Base-by-base conservation (phyloP, 2,888 invertebrate species). In the Stenodema calcarata region DNA sequence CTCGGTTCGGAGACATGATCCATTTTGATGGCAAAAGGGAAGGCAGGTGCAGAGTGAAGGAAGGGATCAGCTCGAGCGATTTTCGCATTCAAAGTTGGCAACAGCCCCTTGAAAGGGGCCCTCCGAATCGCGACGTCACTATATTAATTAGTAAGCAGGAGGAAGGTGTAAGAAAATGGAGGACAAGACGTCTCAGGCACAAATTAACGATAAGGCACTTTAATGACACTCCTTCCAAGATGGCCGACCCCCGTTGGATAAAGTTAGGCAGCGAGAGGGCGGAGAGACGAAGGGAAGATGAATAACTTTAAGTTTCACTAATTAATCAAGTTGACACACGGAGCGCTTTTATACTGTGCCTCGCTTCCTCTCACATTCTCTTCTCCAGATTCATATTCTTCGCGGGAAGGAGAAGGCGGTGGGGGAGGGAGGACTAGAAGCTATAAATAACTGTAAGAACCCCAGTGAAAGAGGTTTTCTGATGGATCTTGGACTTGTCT, bases 241-340 rank as follows among this genome's bases (percentile, higher is more conserved):
- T 88, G 88, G 88, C 88, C 73, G 86, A 81, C 86, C 42, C 69
- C 23, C 41, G 80, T 44, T 44, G 86, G 86, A 86, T 86, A 81
- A 86, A 86, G 86, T 86, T 87, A 87, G 88, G 88, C 87, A 79
- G 86, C 87, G 87, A 18, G 75, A 50, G 75, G 86, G 84, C 76
- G 87, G 83, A 87, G 73, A 42, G 28, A 62, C 69, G 84, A 54
- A 30, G 84, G 87, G 88, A 88, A 88, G 89, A 89, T 88, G 89
- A 89, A 89, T 89, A 89, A 89, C 89, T 89, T 89, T 88, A 89
- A 89, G 89, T 89, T 89, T 89, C 88, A 89, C 89, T 89, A 89
- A 89, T 89, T 89, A 89, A 89, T 89, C 89, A 89, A 89, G 88
- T 89, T 89, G 89, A 89, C 89, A 89, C 89, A 87, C 89, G 89